Evolutionary conservation across 2,797 vertebrate species (phyloP).

Genomic region (Periophthalmus magnuspinnatus): DNA sequence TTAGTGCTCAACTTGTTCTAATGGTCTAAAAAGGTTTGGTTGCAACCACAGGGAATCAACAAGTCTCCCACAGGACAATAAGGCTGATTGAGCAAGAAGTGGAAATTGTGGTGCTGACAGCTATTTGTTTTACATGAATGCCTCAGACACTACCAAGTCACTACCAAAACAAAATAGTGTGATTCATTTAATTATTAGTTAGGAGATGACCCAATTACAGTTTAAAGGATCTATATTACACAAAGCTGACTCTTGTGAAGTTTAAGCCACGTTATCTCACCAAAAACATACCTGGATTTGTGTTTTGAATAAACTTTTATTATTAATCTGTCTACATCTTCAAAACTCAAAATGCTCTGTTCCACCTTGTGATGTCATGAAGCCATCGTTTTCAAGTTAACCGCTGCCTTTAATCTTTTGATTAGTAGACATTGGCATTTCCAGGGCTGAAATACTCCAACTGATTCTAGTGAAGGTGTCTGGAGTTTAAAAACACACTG

Average conservation of each 20-base stretch:
- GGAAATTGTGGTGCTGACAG: conserved; percentile 23
- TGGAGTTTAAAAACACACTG: too few relatives aligned
- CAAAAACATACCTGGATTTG: too few relatives aligned
- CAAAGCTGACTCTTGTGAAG: too few relatives aligned
- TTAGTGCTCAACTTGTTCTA: conserved; percentile 44
- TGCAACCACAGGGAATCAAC: conserved; percentile 31
- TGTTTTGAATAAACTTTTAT: too few relatives aligned
- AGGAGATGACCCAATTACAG: background rate
- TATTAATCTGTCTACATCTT: too few relatives aligned
- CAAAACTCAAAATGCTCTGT: too few relatives aligned
- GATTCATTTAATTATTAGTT: background rate
- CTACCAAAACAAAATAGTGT: background rate
- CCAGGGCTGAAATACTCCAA: too few relatives aligned
- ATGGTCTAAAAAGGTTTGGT: conserved; percentile 35
- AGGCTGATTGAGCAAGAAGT: conserved; percentile 20
- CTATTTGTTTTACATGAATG: conserved; percentile 18
- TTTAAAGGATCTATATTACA: background rate
- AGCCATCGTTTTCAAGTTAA: background rate
- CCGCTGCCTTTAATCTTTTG: too few relatives aligned
- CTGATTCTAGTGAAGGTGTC: too few relatives aligned
- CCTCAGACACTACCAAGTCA: background rate
- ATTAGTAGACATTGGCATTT: too few relatives aligned
- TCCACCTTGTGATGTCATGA: too few relatives aligned
- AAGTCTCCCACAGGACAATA: conserved; percentile 21
- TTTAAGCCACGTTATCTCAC: too few relatives aligned